Percentiles rank a stretch among this genome's conserved stretches.
phyloP scores from a whole-genome alignment of 2,113 vertebrate genomes.

The Chaetura pelagica region DNA sequence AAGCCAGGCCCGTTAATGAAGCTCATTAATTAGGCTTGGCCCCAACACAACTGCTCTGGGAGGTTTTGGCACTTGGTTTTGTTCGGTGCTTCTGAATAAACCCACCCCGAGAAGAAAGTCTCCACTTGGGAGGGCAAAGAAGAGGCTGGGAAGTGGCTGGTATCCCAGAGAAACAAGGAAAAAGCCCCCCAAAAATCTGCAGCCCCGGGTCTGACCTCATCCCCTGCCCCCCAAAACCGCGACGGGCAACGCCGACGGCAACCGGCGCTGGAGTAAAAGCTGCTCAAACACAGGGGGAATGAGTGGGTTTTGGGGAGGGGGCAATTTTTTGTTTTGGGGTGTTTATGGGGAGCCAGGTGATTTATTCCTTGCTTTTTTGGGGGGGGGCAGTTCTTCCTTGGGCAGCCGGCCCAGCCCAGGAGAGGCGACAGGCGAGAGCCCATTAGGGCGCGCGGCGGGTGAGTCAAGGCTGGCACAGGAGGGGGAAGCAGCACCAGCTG shows the following conservation, averaged over 20 bases:
- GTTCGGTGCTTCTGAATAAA: neutral
- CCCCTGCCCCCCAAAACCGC: accelerated
- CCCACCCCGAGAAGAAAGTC: neutral
- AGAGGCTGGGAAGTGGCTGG: neutral
- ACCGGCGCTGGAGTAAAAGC: accelerated
- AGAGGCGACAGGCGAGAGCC: neutral
- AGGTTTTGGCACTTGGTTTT: neutral
- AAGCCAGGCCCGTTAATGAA: constrained; percentile 29
- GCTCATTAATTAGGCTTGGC: constrained; percentile 63
- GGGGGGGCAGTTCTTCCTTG: no score
- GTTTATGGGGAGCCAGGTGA: accelerated
- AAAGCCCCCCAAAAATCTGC: neutral
- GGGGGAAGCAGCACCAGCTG: neutral
- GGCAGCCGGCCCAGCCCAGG: no score
- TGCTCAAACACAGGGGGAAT: neutral
- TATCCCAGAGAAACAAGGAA: neutral
- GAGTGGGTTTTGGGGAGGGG: no score
- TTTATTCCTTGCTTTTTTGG: neutral
- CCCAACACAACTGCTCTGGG: constrained; percentile 26
- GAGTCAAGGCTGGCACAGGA: neutral
- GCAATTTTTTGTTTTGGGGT: no score
- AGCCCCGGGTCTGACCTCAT: neutral
- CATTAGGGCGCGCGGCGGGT: accelerated
- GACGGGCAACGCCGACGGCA: accelerated
- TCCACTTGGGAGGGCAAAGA: accelerated